Evolutionary conservation across 2,113 vertebrate species (phyloP).

Genomic region (Prunella fulvescens): DNA sequence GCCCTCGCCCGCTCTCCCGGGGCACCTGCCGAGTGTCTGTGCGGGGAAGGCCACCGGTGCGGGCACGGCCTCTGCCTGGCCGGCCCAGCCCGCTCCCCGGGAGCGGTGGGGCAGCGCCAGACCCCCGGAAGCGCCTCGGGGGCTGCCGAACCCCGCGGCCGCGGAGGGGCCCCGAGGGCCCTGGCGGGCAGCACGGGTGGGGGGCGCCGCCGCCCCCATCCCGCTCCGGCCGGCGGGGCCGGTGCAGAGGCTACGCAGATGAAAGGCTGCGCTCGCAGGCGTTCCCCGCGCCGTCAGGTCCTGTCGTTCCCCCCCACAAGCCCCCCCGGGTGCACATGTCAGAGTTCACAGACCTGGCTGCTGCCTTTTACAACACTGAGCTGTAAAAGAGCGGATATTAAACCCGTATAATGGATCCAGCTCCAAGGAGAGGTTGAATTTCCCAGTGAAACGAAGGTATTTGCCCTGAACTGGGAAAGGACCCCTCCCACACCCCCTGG

Average conservation of each 20-base stretch:
- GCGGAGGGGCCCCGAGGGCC: not conserved
- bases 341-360: conserved; percentile 62
- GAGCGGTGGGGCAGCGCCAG: not conserved
- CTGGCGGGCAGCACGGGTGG: not conserved
- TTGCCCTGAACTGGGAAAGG: conserved; percentile 6
- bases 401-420: conserved; percentile 56
- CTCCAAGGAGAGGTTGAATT: conserved; percentile 42
- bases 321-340: conserved; percentile 17
- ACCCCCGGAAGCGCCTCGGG: not conserved
- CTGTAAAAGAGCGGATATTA: conserved; percentile 64
- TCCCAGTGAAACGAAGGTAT: conserved; percentile 38
- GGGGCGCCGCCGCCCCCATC: not conserved
- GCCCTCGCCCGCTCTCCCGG: not conserved
- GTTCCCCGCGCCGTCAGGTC: not conserved
- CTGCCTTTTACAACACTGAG: conserved; percentile 50
- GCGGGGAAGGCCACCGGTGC: not conserved
- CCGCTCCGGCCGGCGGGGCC: not conserved
- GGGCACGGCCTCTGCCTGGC: not conserved
- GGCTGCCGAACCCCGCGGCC: not conserved
- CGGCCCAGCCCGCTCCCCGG: not conserved
- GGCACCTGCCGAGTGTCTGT: not conserved
- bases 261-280: conserved; percentile 24
- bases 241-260: not conserved
- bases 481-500: not conserved
- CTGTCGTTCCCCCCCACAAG: not conserved